These are phyloP conservation scores for Actinopyga echinites DNA, from an alignment of 53 echinoderm and acorn worm genomes.

Conservation along the genomic window DNA sequence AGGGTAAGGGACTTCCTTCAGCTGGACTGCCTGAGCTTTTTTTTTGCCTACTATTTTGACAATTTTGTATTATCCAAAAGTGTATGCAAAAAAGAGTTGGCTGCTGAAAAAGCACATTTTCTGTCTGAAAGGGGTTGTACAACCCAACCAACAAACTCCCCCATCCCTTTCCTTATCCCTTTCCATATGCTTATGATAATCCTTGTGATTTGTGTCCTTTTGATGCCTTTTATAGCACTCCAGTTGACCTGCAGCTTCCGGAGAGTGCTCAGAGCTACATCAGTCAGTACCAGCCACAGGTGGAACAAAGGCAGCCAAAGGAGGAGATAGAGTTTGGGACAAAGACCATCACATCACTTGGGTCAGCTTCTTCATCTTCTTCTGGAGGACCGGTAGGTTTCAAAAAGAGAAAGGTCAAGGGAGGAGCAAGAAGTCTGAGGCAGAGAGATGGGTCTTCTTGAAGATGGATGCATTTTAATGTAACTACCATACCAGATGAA, in stretches of 20 bases:
- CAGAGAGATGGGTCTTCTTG: conserved; percentile 57
- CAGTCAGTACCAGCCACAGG: conserved; percentile 65
- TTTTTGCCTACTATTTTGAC: too few relatives aligned
- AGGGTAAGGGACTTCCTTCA: too few relatives aligned
- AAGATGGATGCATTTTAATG: too few relatives aligned
- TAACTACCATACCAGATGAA: too few relatives aligned
- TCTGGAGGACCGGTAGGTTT: conserved; percentile 50
- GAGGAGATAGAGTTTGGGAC: conserved; percentile 79
- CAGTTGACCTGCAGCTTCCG: conserved; percentile 83
- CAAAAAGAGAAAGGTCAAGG: conserved; percentile 82
- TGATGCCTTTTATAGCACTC: conserved; percentile 39
- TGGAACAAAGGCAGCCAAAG: conserved; percentile 65
- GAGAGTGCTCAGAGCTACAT: conserved; percentile 55
- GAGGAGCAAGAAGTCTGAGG: conserved; percentile 69
- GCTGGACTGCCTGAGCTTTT: too few relatives aligned
- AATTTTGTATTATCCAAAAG: too few relatives aligned
- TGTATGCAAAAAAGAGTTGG: too few relatives aligned
- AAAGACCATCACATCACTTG: conserved; percentile 68
- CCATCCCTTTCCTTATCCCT: too few relatives aligned
- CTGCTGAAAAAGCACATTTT: too few relatives aligned
- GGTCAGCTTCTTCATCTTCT: background rate
- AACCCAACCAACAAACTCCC: too few relatives aligned
- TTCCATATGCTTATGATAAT: too few relatives aligned
- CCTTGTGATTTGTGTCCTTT: background rate
- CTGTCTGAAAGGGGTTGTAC: too few relatives aligned